Percentiles rank a stretch among this genome's conserved stretches.
These are phyloP conservation scores for Siniperca undulata DNA, from an alignment of 2,797 vertebrate genomes.

Conservation along the genomic window DNA sequence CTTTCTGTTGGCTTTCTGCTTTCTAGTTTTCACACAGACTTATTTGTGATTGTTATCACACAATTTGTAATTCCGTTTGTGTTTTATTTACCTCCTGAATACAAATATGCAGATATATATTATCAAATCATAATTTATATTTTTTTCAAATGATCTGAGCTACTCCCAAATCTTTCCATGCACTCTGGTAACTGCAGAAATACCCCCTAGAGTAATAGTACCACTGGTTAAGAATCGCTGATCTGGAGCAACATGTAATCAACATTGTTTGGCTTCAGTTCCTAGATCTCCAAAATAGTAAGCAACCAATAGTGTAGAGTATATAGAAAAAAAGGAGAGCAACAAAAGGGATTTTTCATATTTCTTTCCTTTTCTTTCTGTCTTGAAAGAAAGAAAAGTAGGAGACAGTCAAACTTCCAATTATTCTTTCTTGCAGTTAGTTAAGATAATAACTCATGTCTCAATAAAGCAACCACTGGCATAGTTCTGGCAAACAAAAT, in stretches of 20 bases:
- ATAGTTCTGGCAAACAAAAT: background rate
- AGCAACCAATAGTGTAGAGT: background rate
- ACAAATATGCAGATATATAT: background rate
- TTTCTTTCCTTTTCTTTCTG: background rate
- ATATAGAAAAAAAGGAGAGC: background rate
- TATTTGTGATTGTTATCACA: background rate
- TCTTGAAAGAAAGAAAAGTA: background rate
- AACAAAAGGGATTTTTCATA: background rate
- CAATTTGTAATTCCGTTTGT: background rate
- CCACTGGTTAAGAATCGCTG: background rate
- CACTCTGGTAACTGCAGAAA: background rate
- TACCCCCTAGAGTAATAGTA: background rate
- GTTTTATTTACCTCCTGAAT: background rate
- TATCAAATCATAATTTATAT: background rate
- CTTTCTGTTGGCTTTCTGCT: background rate
- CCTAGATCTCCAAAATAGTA: background rate
- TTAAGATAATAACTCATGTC: background rate
- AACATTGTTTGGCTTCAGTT: background rate
- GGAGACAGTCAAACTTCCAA: background rate
- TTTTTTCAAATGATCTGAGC: background rate
- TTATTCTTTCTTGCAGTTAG: background rate
- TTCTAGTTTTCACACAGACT: background rate
- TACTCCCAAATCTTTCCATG: background rate
- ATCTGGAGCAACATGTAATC: background rate
- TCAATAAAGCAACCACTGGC: background rate